Base-by-base conservation (phyloP, 2,113 vertebrate genomes). In the Poeciliopsis prolifica region DNA sequence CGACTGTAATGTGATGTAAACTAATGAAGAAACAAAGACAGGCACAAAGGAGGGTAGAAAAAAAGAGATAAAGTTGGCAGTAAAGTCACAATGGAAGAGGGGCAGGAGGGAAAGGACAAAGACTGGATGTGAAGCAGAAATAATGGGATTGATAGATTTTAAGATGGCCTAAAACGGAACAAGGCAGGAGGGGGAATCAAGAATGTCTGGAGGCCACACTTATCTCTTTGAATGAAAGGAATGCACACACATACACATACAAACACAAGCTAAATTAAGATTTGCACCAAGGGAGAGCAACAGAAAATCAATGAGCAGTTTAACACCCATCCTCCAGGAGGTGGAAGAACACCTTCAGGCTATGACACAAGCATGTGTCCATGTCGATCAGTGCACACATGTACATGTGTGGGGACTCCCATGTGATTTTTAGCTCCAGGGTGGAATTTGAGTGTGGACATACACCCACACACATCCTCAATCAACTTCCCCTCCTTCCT, bases 121-220 rank as follows among this genome's bases (percentile, higher is more conserved):
- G 51, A 66, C 28, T 72, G 48, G 77, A 71, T 68, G 77, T 62
- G 44, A 71, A 72, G 74, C 63, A 80, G 79, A 87, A 86, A 86
- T 77, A 87, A 81, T 68, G 26, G 81, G 84, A 78, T 83, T 64
- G 82, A 75, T 82, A 61, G 80, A 74, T 86, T 89, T 86, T 72
- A 79, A 79, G 72, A 44, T 68, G 60, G 76, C 64, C 28, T 74
- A 37, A 72, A 82, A 58, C 7, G 6, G 44, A 48, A 48, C 77
- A 80, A 87, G 51, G 81, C 78, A 81, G 84, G 83, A 48, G 86
- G 88, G 86, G 77, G 77, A 77, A 82, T 74, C 40, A 54, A 73
- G 81, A 73, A 72, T 87, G 80, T 91, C 87, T 86, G 72, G 70
- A 82, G 90, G 86, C 79, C 81, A 88, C 88, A 93, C 92, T 93